Evolutionary conservation across 2,888 invertebrate genomes (phyloP).

Genomic region (Nasonovia ribisnigri): DNA sequence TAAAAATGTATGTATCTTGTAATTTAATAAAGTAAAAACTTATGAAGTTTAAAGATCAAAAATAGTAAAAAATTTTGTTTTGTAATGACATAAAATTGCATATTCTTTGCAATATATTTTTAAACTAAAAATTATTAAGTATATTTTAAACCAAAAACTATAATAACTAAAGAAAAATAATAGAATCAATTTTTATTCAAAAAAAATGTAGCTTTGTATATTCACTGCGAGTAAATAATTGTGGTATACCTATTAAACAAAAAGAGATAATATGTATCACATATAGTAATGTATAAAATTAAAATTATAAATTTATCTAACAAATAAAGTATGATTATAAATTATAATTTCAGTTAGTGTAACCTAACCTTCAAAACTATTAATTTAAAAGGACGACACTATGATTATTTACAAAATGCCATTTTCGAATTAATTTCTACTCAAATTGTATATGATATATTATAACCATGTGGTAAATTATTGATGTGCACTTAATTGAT

Average conservation of each 20-base stretch:
- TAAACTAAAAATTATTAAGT: neutral
- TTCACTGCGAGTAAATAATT: neutral
- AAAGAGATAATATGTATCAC: neutral
- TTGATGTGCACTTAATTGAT: neutral
- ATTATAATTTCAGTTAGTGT: neutral
- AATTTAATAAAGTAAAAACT: neutral
- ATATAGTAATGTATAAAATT: too few relatives aligned
- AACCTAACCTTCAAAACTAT: neutral
- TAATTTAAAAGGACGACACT: neutral
- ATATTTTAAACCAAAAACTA: neutral
- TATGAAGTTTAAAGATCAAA: too few relatives aligned
- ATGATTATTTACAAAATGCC: neutral
- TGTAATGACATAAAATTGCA: neutral
- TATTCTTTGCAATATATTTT: neutral
- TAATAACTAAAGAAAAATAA: neutral
- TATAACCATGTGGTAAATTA: neutral
- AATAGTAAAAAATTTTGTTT: neutral
- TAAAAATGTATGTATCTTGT: neutral
- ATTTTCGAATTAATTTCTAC: neutral
- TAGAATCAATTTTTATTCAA: neutral
- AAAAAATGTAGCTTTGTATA: neutral
- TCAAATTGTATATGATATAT: neutral
- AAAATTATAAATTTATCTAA: neutral
- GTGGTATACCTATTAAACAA: neutral
- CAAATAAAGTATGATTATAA: neutral